Conservation (phyloP, 2,888 invertebrate genomes). For the Cephus pygmeus region DNA sequence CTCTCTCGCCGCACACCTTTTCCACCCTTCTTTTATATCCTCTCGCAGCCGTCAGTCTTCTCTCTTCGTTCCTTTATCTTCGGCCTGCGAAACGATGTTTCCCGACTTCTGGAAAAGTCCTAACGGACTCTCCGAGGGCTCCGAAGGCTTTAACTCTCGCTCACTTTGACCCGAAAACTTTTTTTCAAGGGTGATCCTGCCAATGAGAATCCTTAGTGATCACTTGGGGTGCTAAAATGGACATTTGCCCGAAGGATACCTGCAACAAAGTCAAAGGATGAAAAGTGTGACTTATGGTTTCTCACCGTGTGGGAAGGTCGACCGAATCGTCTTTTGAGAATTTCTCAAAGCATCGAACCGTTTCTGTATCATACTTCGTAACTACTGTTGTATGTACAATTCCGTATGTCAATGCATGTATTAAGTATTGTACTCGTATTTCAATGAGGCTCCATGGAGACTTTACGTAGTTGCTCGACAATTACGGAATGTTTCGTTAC, state of each 20-base stretch:
- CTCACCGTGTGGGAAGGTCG: neutral
- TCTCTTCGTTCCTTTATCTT: neutral
- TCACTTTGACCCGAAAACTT: conserved; percentile 2
- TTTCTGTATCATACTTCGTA: neutral
- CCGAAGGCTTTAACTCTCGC: neutral
- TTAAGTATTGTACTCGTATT: too few species aligned
- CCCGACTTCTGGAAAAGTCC: neutral
- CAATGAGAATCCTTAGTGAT: neutral
- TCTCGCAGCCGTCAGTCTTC: neutral
- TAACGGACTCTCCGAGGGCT: neutral
- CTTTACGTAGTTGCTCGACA: neutral
- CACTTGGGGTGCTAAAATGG: neutral
- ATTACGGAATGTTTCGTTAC: neutral
- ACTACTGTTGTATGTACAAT: neutral
- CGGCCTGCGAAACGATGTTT: neutral
- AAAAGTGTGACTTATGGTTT: neutral
- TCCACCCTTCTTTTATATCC: neutral
- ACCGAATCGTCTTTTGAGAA: neutral
- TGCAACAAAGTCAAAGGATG: neutral
- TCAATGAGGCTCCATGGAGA: neutral
- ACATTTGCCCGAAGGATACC: neutral
- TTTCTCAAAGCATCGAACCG: neutral
- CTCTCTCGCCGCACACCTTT: neutral
- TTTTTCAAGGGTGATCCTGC: conserved; percentile 2
- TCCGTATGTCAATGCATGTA: neutral